Base-by-base conservation (phyloP, 2,888 invertebrate species). In the Cyaniris semiargus region DNA sequence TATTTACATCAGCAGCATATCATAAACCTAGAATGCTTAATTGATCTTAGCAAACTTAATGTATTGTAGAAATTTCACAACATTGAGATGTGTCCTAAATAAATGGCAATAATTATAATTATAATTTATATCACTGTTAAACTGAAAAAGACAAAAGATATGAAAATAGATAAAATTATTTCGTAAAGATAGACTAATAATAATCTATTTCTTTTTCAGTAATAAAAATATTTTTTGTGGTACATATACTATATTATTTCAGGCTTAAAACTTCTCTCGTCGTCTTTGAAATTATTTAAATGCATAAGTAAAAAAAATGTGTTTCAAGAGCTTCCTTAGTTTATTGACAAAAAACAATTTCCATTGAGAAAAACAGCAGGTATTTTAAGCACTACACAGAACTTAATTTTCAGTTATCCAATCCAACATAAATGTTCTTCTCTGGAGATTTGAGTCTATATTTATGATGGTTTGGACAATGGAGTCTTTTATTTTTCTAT, bases 11-110 rank as follows among this genome's bases (percentile, higher is more conserved):
- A 53, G 53, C 53, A 18, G 53, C 18, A 53, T 18, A 18, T 53
- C 53, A 53, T 18, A 18, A 15, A 53, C 18, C 53, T 15, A 44
- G 44, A 10, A 48, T 48, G 5, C 53, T 53, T 53, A 18, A 53
- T 53, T 53, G 53, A 5, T 53, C 15, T 53, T 53, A 53, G 15
- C 53, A 53, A 53, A 13, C 3, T 44, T 44, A 44, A 23, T 31
- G 15, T 66, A 53, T 53, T 48, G 13, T 21, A 71, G n/a, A 74
- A 74, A 23, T 53, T 23, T 53, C 74, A 74, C 53, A 74, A 74
- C 74, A 74, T 53, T 74, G 27, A 74, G 48, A 74, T 74, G 48
- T 34, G 7, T 34, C 27, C 48, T 72, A 72, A 48, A 72, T 48
- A 27, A 23, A 13, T 60, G 23, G 60, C 23, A 60, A 21, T 3